phyloP scores from a whole-genome alignment of 2,797 vertebrate genomes.

The Pangasius larnaudii region DNA sequence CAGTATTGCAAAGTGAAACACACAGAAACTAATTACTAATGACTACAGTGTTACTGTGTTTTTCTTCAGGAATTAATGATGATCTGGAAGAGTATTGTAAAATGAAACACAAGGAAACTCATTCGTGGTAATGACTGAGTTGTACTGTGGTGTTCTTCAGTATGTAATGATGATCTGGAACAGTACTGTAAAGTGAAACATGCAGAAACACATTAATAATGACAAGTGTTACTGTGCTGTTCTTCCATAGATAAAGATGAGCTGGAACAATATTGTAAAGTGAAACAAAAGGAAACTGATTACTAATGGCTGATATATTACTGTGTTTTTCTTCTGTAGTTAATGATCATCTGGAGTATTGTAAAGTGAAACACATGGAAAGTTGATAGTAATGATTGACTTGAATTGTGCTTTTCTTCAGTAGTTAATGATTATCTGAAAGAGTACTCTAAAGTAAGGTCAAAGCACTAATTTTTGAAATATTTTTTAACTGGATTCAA shows the following conservation, averaged over 20 bases:
- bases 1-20: neutral
- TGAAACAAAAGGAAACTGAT: too few relatives aligned
- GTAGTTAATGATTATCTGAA: too few relatives aligned
- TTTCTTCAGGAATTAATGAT: neutral
- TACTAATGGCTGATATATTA: too few relatives aligned
- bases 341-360: too few relatives aligned
- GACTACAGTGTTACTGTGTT: neutral
- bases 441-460: too few relatives aligned
- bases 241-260: neutral
- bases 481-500: too few relatives aligned
- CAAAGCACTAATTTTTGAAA: too few relatives aligned
- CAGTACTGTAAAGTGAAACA: neutral
- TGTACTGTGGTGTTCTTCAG: neutral
- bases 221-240: neutral
- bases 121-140: neutral
- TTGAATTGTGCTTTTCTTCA: too few relatives aligned
- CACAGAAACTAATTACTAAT: neutral
- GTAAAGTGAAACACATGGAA: too few relatives aligned
- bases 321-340: too few relatives aligned
- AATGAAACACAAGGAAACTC: neutral
- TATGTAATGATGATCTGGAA: neutral
- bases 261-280: too few relatives aligned
- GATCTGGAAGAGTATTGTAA: neutral
- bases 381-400: too few relatives aligned
- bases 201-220: neutral